A percentile compares a stretch with the other conserved stretches of the same genome.
These are phyloP conservation scores for Chlamydotis undulata DNA, from an alignment of 2,113 vertebrate species.

Conservation along the genomic window DNA sequence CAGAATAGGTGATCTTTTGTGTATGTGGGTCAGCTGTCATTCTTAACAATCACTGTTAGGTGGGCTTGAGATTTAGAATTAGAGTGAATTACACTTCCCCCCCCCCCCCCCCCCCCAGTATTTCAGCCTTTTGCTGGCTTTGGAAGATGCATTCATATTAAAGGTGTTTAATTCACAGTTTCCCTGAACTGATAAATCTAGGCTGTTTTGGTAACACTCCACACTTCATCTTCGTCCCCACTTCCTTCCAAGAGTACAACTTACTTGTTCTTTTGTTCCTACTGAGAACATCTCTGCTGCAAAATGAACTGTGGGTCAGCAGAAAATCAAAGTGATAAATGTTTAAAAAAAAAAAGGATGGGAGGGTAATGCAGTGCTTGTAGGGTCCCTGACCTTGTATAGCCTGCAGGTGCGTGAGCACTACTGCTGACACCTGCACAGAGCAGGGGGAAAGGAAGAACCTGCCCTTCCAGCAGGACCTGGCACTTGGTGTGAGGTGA, in stretches of 20 bases:
- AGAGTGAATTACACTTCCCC: not conserved
- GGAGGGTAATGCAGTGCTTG: not conserved
- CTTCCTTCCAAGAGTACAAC: not conserved
- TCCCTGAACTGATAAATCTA: not conserved
- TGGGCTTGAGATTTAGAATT: not conserved
- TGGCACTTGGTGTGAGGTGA: not conserved
- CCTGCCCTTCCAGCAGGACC: not conserved
- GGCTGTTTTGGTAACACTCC: not conserved
- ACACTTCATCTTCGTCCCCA: not conserved
- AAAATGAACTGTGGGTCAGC: not conserved
- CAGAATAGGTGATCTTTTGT: not conserved
- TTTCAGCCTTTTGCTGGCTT: not conserved
- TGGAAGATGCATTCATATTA: not conserved
- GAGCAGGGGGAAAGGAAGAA: not conserved
- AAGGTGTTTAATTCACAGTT: slow-evolving; percentile 38
- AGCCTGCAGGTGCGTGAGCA: not conserved
- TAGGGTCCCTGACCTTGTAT: not conserved
- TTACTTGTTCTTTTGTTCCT: not conserved
- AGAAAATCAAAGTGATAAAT: not conserved
- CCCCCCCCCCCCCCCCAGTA: not conserved
- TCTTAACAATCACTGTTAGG: not conserved
- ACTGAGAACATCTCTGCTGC: not conserved
- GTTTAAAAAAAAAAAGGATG: not conserved
- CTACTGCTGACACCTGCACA: not conserved
- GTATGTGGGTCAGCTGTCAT: not conserved